Evolutionary conservation across 2,113 vertebrate species (phyloP).

Genomic region (Antechinus flavipes): DNA sequence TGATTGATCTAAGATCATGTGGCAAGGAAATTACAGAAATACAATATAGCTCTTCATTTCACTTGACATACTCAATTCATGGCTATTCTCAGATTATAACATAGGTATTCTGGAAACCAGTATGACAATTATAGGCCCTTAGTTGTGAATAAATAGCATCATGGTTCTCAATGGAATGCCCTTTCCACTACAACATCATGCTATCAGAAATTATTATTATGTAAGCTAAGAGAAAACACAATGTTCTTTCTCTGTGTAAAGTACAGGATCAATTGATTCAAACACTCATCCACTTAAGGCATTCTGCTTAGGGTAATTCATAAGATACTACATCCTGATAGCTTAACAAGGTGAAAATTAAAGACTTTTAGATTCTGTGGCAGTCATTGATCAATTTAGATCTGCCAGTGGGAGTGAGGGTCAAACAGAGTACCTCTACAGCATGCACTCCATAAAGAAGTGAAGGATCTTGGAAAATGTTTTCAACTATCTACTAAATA

Average conservation of each 20-base stretch:
- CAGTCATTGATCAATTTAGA: background rate
- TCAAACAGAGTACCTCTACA: background rate
- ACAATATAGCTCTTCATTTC: background rate
- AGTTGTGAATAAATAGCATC: background rate
- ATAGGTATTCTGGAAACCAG: background rate
- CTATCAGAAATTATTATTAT: background rate
- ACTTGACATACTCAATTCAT: background rate
- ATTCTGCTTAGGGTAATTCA: background rate
- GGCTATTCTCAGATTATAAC: background rate
- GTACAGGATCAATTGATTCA: background rate
- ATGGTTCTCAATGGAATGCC: background rate
- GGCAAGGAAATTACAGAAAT: background rate
- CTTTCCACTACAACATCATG: background rate
- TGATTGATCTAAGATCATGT: too few relatives aligned
- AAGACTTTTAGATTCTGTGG: background rate
- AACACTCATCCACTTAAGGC: background rate
- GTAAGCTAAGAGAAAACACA: background rate
- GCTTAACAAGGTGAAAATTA: background rate
- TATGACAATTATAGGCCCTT: background rate
- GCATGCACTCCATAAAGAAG: background rate
- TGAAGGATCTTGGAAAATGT: slow-evolving; percentile 10
- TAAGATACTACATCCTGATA: background rate
- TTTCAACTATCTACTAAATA: background rate
- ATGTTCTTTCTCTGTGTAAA: background rate
- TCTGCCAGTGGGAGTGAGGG: background rate